Evolutionary conservation across 2,797 vertebrate genomes (phyloP).

Genomic region (Pangasius djambal): DNA sequence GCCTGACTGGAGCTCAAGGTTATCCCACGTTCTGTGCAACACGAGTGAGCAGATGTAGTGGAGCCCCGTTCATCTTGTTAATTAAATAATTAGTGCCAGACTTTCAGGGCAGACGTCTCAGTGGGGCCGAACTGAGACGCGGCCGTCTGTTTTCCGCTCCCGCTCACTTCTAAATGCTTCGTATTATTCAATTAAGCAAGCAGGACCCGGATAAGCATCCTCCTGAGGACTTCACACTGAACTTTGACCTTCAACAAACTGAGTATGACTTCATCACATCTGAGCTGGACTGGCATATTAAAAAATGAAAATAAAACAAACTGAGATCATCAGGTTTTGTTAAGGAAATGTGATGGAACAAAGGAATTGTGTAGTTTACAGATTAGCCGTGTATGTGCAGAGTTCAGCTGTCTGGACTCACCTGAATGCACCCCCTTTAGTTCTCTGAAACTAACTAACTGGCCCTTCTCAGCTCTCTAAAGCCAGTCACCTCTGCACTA

Average conservation of each 20-base stretch:
- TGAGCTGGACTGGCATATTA: neutral
- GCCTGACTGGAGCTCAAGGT: constrained; percentile 67
- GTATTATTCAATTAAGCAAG: constrained; percentile 75
- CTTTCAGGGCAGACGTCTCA: constrained; percentile 68
- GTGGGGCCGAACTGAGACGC: constrained; percentile 64
- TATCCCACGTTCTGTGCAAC: constrained; percentile 65
- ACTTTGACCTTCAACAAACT: constrained; percentile 36
- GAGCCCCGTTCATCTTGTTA: constrained; percentile 75
- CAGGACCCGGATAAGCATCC: constrained; percentile 34
- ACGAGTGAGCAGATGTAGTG: constrained; percentile 73
- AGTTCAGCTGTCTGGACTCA: neutral
- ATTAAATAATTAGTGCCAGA: constrained; percentile 78
- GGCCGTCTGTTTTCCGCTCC: constrained; percentile 72
- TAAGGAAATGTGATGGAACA: neutral
- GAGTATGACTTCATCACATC: constrained; percentile 15
- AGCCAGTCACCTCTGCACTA: neutral
- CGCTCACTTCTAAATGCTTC: constrained; percentile 66
- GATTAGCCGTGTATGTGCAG: neutral
- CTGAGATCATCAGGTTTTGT: neutral
- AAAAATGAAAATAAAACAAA: neutral
- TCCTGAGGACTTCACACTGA: constrained; percentile 27
- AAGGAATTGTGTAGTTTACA: neutral
- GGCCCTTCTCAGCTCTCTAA: neutral
- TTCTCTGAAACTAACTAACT: neutral
- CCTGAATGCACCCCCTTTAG: neutral